Evolutionary conservation across 2,113 vertebrate genomes (phyloP), one percentile per base, ranked within the genome.

Genomic region (Paraplagusia blochii): DNA sequence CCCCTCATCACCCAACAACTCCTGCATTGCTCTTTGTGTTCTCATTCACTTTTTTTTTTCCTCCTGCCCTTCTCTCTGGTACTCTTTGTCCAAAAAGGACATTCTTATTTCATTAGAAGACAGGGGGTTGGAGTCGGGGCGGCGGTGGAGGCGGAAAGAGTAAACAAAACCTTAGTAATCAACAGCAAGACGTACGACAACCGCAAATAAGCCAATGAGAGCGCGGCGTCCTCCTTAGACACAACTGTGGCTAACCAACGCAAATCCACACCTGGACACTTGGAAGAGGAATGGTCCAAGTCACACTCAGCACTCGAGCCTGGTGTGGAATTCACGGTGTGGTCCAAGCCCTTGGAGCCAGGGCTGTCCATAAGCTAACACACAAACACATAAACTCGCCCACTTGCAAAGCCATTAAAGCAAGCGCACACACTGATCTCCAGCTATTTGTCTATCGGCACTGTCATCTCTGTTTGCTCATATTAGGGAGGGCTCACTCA

Each of bases 381-480:
- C 40, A 44, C 35, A 64, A 44, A 22, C 18, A 9, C 11, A 29
- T 18, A 22, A 1, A 44, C 47, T 55, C 43, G 42, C 36, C 59
- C 39, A 58, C 52, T 58, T 53, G 58, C 66, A 64, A 33, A 71
- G 33, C 54, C 47, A 52, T 53, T 38, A 22, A 58, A 38, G 40
- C 53, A 52, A 63, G 44, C 15, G 63, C 44, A 64, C 58, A 9
- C 56, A 56, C 40, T 58, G 48, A 76, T 77, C 71, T 36, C 42
- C 9, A 17, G 73, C 74, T 78, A 79, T 80, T 85, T 85, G 79
- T 85, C 82, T 89, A 89, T 88, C 85, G 45, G 46, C 39, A 66
- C 83, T 87, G 87, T 87, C 87, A 87, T 89, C 85, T 89, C 76
- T 84, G 83, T 89, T 89, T 87, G 83, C 74, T 87, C 87, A 78